A percentile compares a stretch with the other conserved stretches of the same genome.
phyloP scores from a whole-genome alignment of 1,140 invertebrate genomes.

The Vanessa tameamea region DNA sequence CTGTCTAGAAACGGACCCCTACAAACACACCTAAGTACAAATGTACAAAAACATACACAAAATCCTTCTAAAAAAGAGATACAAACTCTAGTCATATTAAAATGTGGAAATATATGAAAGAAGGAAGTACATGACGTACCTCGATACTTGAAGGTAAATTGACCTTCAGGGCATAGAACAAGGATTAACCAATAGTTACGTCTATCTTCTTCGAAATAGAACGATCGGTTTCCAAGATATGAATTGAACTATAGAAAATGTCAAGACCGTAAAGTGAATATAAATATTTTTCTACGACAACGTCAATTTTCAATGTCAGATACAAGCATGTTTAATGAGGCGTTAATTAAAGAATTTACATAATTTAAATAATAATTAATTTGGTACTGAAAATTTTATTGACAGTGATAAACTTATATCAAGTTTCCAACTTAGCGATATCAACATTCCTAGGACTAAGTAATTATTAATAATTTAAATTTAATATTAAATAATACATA shows the following conservation, averaged over 20 bases:
- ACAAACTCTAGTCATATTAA: background rate
- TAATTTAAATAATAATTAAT: background rate
- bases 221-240: constrained; percentile 1
- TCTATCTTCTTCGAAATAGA: background rate
- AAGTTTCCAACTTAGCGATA: no score
- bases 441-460: no score
- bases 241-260: constrained; percentile 1
- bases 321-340: background rate
- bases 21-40: no score
- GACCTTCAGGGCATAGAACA: background rate
- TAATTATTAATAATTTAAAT: no score
- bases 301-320: no score
- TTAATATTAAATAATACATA: no score
- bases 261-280: background rate
- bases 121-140: background rate
- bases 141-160: background rate
- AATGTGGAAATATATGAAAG: background rate
- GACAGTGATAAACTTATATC: background rate
- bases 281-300: background rate
- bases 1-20: no score
- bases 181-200: background rate
- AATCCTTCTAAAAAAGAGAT: background rate
- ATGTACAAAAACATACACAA: no score
- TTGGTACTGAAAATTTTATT: background rate
- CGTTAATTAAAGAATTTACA: background rate